Evolutionary conservation across 2,797 vertebrate genomes (phyloP).

Genomic region (Spatula clypeata): DNA sequence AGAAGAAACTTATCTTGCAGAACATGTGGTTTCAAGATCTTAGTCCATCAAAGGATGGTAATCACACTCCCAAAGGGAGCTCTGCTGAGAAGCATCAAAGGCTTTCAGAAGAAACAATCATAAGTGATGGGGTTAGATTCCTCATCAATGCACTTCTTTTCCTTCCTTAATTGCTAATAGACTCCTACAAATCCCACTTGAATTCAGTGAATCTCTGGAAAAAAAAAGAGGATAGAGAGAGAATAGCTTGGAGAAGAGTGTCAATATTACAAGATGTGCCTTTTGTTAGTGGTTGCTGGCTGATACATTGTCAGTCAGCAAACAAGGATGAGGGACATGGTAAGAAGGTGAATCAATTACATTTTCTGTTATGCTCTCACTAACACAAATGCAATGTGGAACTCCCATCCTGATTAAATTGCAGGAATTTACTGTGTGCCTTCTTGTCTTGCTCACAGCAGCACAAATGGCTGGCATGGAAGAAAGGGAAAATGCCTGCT

Average conservation of each 20-base stretch:
- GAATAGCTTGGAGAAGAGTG: neutral
- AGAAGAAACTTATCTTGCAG: neutral
- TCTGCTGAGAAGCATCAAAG: neutral
- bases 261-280: neutral
- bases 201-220: neutral
- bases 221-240: neutral
- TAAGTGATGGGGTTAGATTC: neutral
- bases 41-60: neutral
- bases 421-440: neutral
- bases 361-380: neutral
- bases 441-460: neutral
- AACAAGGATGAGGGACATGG: neutral
- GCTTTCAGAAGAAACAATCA: neutral
- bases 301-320: neutral
- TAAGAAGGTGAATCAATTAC: neutral
- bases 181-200: neutral
- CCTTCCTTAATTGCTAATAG: neutral
- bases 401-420: neutral
- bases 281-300: neutral
- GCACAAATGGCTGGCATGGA: rapidly evolving
- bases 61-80: neutral
- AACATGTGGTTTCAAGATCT: neutral
- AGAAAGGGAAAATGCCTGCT: neutral
- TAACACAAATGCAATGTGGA: neutral
- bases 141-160: neutral